phyloP scores from a whole-genome alignment of 2,888 invertebrate genomes.

The Mamestra brassicae region DNA sequence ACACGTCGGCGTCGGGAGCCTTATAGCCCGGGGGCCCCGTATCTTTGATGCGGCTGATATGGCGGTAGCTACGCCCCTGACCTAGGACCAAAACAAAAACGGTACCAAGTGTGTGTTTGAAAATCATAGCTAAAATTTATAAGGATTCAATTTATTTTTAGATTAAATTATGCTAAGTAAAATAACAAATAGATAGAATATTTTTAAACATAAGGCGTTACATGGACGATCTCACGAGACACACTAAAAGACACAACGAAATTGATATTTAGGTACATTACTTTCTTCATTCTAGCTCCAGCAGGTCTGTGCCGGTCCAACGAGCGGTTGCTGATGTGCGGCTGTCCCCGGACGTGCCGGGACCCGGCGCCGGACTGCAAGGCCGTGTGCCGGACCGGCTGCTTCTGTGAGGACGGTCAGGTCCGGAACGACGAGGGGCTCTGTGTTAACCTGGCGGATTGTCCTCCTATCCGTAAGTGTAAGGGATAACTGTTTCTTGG shows the following conservation, averaged over 20 bases:
- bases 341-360: conserved; percentile 80
- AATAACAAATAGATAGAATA: no score
- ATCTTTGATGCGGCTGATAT: no score
- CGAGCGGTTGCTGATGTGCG: conserved; percentile 79
- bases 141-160: background rate
- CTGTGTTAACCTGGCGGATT: conserved; percentile 79
- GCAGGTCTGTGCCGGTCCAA: conserved; percentile 76
- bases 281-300: conserved; percentile 72
- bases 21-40: no score
- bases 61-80: no score
- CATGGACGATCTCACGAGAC: no score
- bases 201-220: no score
- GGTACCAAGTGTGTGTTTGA: no score
- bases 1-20: no score
- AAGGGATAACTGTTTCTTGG: background rate
- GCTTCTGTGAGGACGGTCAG: conserved; percentile 78
- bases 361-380: conserved; percentile 77
- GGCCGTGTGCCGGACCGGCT: conserved; percentile 78
- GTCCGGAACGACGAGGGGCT: conserved; percentile 76
- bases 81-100: no score
- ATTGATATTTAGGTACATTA: background rate
- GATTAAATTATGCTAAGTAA: no score
- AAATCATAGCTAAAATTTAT: no score
- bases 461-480: conserved; percentile 76
- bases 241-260: background rate